These are phyloP conservation scores for Micoletzkya japonica DNA, from an alignment of 2,888 invertebrate species.

Conservation along the genomic window DNA sequence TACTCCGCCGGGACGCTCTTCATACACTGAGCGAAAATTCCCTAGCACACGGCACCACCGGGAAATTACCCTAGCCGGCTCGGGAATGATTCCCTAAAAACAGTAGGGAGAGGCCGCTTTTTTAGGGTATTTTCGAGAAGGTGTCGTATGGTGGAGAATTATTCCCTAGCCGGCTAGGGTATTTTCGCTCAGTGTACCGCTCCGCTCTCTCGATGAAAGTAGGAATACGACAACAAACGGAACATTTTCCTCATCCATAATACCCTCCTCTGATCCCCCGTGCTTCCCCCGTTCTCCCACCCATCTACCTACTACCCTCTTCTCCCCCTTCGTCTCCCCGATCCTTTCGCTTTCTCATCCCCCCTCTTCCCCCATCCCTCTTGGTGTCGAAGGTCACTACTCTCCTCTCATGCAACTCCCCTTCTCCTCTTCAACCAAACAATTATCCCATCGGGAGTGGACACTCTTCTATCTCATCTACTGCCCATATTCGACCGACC, in stretches of 20 bases:
- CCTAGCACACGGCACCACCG: too few relatives aligned
- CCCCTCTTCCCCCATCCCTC: neutral
- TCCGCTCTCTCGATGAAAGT: neutral
- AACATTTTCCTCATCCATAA: neutral
- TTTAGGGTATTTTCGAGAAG: too few relatives aligned
- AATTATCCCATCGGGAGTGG: neutral
- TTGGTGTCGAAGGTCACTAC: neutral
- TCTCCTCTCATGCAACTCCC: neutral
- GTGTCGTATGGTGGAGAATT: too few relatives aligned
- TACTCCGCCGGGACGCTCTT: too few relatives aligned
- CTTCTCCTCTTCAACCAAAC: neutral
- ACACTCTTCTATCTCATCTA: neutral
- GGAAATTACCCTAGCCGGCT: neutral
- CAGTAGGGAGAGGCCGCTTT: too few relatives aligned
- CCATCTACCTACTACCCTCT: neutral
- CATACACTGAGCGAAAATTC: too few relatives aligned
- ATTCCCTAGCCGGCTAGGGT: neutral
- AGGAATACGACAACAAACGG: too few relatives aligned
- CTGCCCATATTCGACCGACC: neutral
- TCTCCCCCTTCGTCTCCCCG: neutral
- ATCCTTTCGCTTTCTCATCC: neutral
- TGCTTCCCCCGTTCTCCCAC: neutral
- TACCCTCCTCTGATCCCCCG: neutral
- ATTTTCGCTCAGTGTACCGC: neutral
- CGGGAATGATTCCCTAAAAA: too few relatives aligned